Base-by-base conservation (phyloP, 2,113 vertebrate genomes). In the Cranoglanis bouderius region DNA sequence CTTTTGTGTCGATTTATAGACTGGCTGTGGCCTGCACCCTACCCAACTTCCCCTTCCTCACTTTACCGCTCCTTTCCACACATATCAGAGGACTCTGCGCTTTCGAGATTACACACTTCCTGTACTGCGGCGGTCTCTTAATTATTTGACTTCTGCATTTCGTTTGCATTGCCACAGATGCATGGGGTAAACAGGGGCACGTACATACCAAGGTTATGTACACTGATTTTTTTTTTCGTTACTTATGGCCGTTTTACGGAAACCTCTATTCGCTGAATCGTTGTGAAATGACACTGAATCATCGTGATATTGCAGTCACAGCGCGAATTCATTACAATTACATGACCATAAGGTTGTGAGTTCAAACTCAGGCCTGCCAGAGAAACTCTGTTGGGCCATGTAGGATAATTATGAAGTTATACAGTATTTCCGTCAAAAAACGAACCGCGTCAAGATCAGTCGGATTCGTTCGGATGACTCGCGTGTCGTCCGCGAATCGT, bases 61-160 rank as follows among this genome's bases (percentile, higher is more conserved):
- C 65, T 88, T 61, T 21, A 63, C 88, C 59, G 87, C 85, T 91
- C 87, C 85, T 89, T 88, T 90, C 85, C 90, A 89, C 92, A 89
- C 82, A 90, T 82, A 94, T 92, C 92, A 92, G 92, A 93, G 94
- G 88, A 91, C 89, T 88, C 90, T 93, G 93, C 92, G 93, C 93
- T 94, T 94, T 94, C 93, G 91, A 95, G 92, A 95, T 94, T 91
- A 92, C 91, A 92, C 92, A 46, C 92, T 95, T 96, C 95, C 95
- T 95, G 95, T 93, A 90, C 92, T 93, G 94, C 65, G 93, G 93
- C 92, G 93, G 94, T 94, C 94, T 93, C 93, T 93, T 94, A 93
- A 92, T 88, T 81, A 93, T 92, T 85, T 65, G 65, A 94, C 94
- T 88, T 90, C 84, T 90, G 87, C 85, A 80, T 89, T 89, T 72